Conservation (phyloP, 2,888 invertebrate genomes). For the Cancer borealis region DNA sequence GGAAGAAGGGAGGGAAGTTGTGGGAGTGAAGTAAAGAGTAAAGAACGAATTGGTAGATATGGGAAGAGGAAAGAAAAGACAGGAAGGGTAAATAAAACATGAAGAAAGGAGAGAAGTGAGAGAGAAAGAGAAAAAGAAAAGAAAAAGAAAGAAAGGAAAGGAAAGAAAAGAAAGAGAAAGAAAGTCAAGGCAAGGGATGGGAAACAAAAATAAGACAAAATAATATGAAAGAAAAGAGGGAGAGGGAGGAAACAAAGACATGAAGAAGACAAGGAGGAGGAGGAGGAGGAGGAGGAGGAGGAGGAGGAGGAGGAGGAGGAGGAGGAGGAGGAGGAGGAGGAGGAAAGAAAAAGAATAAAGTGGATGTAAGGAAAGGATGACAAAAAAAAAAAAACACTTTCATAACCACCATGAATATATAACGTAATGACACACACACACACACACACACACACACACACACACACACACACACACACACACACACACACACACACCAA, state of each 20-base stretch:
- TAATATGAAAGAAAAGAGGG: neutral
- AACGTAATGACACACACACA: neutral
- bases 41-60: neutral
- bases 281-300: neutral
- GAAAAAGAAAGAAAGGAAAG: neutral
- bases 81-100: neutral
- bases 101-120: neutral
- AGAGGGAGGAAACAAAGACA: neutral
- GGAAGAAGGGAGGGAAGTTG: neutral
- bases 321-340: neutral
- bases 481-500: too few species aligned
- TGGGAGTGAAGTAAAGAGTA: neutral
- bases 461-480: neutral
- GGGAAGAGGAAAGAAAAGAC: neutral
- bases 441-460: slow-evolving; percentile 49
- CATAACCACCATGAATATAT: neutral
- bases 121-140: neutral
- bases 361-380: neutral
- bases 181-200: neutral
- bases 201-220: neutral
- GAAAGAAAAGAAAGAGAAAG: neutral
- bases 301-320: neutral
- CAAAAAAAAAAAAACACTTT: neutral
- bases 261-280: neutral
- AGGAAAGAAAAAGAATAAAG: neutral